These are phyloP conservation scores for Troides oblongomaculatus DNA, from an alignment of 2,888 invertebrate species.

Conservation along the genomic window DNA sequence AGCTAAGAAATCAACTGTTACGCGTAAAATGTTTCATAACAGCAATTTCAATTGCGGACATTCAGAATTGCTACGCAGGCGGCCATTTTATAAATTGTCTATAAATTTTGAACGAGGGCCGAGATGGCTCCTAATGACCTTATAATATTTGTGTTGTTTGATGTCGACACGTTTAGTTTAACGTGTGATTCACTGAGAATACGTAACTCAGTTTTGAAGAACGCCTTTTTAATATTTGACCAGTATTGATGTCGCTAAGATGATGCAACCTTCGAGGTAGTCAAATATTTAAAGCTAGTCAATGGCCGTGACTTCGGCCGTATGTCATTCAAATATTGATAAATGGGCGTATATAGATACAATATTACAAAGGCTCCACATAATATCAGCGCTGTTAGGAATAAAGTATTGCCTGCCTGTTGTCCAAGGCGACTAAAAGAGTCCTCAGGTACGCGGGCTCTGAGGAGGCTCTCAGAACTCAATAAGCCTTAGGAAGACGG, in stretches of 20 bases:
- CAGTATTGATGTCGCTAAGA: slow-evolving; percentile 28
- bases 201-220: slow-evolving; percentile 29
- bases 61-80: slow-evolving; percentile 14
- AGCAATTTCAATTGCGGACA: slow-evolving; percentile 3
- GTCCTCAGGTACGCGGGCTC: no score
- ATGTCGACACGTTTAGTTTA: slow-evolving; percentile 28
- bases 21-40: neutral
- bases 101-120: slow-evolving; percentile 26
- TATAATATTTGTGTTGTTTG: slow-evolving; percentile 32
- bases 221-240: slow-evolving; percentile 25
- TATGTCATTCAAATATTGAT: slow-evolving; percentile 11
- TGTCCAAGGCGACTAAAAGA: no score
- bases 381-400: neutral
- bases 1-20: slow-evolving; percentile 1
- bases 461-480: no score
- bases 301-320: slow-evolving; percentile 16
- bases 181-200: slow-evolving; percentile 28
- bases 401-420: no score
- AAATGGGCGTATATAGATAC: neutral
- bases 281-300: slow-evolving; percentile 34
- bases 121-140: slow-evolving; percentile 32
- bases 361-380: neutral
- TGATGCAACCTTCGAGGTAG: slow-evolving; percentile 35
- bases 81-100: slow-evolving; percentile 14
- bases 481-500: no score